Base-by-base conservation (phyloP, 2,797 vertebrate species). In the Gymnocypris eckloni region DNA sequence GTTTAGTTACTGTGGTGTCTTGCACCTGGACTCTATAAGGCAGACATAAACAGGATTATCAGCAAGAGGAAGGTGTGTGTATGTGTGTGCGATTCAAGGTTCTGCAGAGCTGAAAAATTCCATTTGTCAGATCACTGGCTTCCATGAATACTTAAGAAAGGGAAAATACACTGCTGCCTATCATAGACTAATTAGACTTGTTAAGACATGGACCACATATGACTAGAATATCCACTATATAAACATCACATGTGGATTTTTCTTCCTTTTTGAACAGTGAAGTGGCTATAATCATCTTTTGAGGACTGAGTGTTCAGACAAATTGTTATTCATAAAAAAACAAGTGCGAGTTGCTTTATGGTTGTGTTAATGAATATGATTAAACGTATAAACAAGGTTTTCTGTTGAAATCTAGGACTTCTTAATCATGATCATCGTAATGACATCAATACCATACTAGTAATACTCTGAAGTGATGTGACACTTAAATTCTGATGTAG, bases 111-210 rank as follows among this genome's bases (percentile, higher is more conserved):
- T 93, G 94, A 95, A 96, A 95, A 94, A 95, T 95, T 94, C 94
- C 93, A 96, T 96, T 96, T 95, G 94, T 96, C 95, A 96, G 95
- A 95, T 96, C 95, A 96, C 90, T 95, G 95, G 92, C 90, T 95
- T 94, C 91, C 95, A 95, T 95, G 94, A 96, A 96, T 96, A 95
- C 95, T 95, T 95, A 94, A 93, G 92, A 95, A 94, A 92, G 93
- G 88, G 82, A 85, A 91, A 90, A 93, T 93, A 91, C 93, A 92
- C 93, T 93, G 90, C 93, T 89, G 93, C 94, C 92, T 94, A 92
- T 94, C 93, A 90, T 88, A 92, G 92, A 95, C 94, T 95, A 96
- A 96, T 96, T 95, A 95, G 93, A 94, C 94, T 93, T 93, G 93
- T 94, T 94, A 87, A 92, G 93, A 94, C 94, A 94, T 91, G 93